phyloP scores from a whole-genome alignment of 23 tunicate genomes.

The Oikopleura albicans region DNA sequence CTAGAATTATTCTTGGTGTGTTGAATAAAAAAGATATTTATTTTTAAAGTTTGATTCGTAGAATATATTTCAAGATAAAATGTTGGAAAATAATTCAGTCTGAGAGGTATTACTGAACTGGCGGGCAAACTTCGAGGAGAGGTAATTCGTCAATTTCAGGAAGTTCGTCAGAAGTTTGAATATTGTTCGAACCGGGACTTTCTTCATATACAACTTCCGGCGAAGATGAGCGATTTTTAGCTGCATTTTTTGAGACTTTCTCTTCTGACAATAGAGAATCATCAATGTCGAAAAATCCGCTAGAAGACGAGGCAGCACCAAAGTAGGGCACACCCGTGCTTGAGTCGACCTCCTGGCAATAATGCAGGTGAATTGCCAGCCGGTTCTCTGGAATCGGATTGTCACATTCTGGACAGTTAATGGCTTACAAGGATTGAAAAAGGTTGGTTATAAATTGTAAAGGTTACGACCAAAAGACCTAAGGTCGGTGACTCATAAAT shows the following conservation, averaged over 20 bases:
- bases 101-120: too few species aligned
- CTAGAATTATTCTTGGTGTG: too few species aligned
- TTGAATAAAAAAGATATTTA: too few species aligned
- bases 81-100: too few species aligned
- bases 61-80: too few species aligned
- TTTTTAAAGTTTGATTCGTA: too few species aligned
- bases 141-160: not conserved
- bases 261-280: not conserved
- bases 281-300: not conserved
- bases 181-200: not conserved
- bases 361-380: not conserved
- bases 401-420: not conserved
- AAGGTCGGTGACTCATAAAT: too few species aligned
- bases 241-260: not conserved
- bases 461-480: too few species aligned
- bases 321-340: not conserved
- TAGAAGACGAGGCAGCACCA: not conserved
- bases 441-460: too few species aligned
- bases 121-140: not conserved
- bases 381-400: not conserved
- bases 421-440: too few species aligned
- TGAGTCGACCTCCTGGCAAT: not conserved
- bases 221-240: not conserved
- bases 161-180: not conserved
- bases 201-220: not conserved